Conservation (phyloP, 2,797 vertebrate genomes). For the Cirrhinus molitorella region DNA sequence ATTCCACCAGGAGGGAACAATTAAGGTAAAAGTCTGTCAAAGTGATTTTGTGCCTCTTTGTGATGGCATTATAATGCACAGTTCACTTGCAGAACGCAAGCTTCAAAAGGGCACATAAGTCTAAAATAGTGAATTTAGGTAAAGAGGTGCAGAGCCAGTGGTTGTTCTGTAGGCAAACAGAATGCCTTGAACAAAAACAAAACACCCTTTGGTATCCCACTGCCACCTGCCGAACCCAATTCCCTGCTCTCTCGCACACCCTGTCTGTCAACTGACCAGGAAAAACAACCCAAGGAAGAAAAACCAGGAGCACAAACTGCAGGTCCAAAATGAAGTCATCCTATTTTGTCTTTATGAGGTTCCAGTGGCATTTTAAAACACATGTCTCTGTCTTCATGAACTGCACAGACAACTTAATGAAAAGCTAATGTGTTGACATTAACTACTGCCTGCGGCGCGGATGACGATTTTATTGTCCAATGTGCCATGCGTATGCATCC, state of each 20-base stretch:
- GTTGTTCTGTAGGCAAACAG: too few species aligned
- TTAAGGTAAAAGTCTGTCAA: too few species aligned
- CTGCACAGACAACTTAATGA: constrained; percentile 19
- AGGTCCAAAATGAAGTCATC: constrained; percentile 16
- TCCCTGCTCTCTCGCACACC: not conserved
- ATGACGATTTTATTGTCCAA: constrained; percentile 36
- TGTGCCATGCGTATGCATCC: constrained; percentile 36
- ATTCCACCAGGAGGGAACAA: too few species aligned
- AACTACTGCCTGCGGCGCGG: constrained; percentile 17
- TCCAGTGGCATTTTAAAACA: constrained; percentile 42
- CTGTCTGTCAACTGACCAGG: not conserved
- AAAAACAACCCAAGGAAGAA: constrained; percentile 5
- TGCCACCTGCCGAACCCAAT: not conserved
- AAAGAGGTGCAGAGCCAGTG: too few species aligned
- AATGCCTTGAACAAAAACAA: not conserved
- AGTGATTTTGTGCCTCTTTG: too few species aligned
- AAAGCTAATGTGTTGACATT: constrained; percentile 34
- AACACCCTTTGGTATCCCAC: not conserved
- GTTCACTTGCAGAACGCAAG: too few species aligned
- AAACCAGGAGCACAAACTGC: constrained; percentile 27
- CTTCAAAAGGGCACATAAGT: too few species aligned
- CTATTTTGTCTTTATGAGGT: constrained; percentile 30
- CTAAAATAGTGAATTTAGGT: too few species aligned
- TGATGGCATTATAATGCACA: too few species aligned
- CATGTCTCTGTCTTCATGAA: constrained; percentile 1